These are phyloP conservation scores for Polyommatus iphigenia DNA, from an alignment of 2,888 invertebrate genomes.

Conservation along the genomic window DNA sequence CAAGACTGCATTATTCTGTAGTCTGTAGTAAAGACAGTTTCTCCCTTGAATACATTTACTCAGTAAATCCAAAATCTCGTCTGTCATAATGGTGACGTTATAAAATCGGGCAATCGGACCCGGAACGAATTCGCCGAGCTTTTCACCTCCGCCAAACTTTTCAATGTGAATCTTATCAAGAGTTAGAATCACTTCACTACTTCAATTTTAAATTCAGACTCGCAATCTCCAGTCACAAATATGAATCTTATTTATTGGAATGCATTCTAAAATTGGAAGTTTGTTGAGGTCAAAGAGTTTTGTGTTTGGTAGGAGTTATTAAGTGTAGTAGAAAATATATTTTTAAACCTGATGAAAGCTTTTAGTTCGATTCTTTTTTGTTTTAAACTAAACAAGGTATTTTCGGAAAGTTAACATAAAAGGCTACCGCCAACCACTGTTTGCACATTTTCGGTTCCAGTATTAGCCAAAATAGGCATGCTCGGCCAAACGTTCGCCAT, in stretches of 20 bases:
- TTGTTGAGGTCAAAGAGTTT: background rate
- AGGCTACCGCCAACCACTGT: too few relatives aligned
- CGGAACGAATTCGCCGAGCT: conserved; percentile 23
- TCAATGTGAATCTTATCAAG: conserved; percentile 33
- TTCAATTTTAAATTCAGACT: conserved; percentile 31
- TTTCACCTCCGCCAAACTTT: conserved; percentile 29
- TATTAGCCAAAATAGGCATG: too few relatives aligned
- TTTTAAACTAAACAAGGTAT: too few relatives aligned
- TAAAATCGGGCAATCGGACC: conserved; percentile 32
- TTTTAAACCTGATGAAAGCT: background rate
- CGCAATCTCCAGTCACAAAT: background rate
- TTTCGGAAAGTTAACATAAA: too few relatives aligned
- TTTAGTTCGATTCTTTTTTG: too few relatives aligned
- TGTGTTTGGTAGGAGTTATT: background rate
- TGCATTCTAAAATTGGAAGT: background rate
- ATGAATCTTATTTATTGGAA: conserved; percentile 3
- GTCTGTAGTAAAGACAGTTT: too few relatives aligned
- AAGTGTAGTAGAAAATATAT: background rate
- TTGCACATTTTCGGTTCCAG: too few relatives aligned
- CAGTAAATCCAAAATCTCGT: conserved; percentile 22
- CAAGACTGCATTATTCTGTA: background rate
- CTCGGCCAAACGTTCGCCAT: too few relatives aligned
- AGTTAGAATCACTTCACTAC: conserved; percentile 31
- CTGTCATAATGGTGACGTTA: conserved; percentile 29
- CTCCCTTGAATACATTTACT: background rate